Conservation (phyloP, 2,888 invertebrate species). For the Lasioglossum vierecki region DNA sequence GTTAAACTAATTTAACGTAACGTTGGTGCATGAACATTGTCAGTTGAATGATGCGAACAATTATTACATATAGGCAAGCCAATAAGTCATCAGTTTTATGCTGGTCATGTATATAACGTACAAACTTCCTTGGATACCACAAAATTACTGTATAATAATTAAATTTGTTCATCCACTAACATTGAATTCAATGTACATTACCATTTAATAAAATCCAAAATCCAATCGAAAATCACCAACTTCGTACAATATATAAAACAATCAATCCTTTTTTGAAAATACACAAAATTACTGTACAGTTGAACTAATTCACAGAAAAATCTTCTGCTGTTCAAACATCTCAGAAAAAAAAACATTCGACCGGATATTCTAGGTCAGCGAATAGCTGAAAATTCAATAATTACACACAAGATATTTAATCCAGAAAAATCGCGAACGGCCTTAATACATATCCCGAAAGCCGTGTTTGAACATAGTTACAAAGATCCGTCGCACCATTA, state of each 20-base stretch:
- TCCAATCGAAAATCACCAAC: background rate
- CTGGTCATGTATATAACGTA: background rate
- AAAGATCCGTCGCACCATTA: background rate
- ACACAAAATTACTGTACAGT: background rate
- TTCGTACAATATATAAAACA: background rate
- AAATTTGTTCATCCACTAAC: background rate
- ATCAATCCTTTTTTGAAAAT: background rate
- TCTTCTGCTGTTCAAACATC: background rate
- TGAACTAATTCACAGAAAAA: background rate
- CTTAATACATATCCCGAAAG: background rate
- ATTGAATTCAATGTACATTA: background rate
- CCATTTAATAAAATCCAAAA: background rate
- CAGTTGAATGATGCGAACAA: background rate
- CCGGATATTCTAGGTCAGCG: background rate
- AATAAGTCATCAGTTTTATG: background rate
- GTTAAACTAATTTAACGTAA: no score
- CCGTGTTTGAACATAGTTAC: slow-evolving; percentile 3
- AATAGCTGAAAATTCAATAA: background rate
- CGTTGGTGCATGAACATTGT: no score
- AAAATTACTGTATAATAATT: background rate
- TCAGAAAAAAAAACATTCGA: no score
- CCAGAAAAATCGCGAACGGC: background rate
- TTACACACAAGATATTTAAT: slow-evolving; percentile 5
- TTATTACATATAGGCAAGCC: background rate
- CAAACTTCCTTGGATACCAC: background rate